Evolutionary conservation across 2,113 vertebrate species (phyloP).

Genomic region (Aphyosemion australe): DNA sequence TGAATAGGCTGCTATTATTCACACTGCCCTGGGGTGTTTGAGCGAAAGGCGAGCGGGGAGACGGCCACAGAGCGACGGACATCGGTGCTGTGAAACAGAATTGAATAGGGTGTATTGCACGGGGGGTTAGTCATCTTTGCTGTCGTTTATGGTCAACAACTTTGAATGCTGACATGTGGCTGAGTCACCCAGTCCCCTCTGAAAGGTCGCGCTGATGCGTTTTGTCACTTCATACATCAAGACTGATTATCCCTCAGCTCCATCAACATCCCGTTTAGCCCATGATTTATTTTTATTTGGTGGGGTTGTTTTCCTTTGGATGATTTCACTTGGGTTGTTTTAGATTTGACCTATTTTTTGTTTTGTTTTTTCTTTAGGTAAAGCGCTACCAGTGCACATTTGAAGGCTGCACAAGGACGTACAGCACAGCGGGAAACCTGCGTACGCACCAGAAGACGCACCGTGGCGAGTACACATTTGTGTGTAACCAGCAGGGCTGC

Average conservation of each 20-base stretch:
- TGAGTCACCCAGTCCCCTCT: conserved; percentile 54
- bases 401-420: conserved; percentile 95
- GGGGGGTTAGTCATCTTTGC: conserved; percentile 37
- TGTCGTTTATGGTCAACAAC: conserved; percentile 44
- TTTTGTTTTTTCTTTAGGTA: conserved; percentile 76
- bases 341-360: not conserved
- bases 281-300: not conserved
- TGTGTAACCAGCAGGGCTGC: conserved; percentile 97
- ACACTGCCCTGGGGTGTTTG: conserved; percentile 34
- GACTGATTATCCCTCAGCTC: conserved; percentile 18
- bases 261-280: conserved; percentile 2
- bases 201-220: conserved; percentile 46
- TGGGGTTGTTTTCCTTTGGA: not conserved
- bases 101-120: conserved; percentile 35
- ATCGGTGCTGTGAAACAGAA: conserved; percentile 29
- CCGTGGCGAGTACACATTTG: conserved; percentile 96
- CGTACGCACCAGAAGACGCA: conserved; percentile 98
- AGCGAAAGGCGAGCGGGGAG: conserved; percentile 35
- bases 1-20: conserved; percentile 40
- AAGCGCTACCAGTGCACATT: conserved; percentile 99
- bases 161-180: conserved; percentile 35
- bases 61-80: conserved; percentile 28
- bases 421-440: conserved; percentile 97
- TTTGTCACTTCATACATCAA: conserved; percentile 31
- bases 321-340: not conserved